Evolutionary conservation across 2,888 invertebrate genomes (phyloP), one percentile per base, ranked within the genome.

Genomic region (Helicoverpa assulta): DNA sequence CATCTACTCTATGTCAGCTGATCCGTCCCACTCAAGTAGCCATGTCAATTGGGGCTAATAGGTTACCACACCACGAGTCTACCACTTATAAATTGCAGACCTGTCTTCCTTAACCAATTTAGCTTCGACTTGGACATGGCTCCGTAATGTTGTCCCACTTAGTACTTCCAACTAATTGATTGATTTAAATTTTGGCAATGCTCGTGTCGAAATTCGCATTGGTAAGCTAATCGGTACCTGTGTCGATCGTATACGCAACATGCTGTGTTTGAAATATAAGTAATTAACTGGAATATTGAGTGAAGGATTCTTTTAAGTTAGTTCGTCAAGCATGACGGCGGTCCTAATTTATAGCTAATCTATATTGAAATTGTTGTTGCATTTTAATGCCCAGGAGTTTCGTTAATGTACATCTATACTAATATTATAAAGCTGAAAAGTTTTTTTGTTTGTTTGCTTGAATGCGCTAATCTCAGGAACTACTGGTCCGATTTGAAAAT

Each of bases 201-300:
- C 5, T 14, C n/a, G 47, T 77, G 65, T 53, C 51, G 75, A 70
- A 74, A 77, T 66, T 66, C 51, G 75, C 16, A 77, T 77, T 74
- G 16, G 63, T 79, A 79, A 37, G 59, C 77, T 10, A 16, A 19
- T 4, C 10, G 18, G 10, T 47, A 37, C 21, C 16, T 62, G 3
- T 33, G 18, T 8, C 18, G 16, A 8, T 18, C 14, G 19, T 50
- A 56, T 60, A 26, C 26, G 59, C 53, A 66, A 74, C 54, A 26
- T 55, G 26, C 26, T 26, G 26, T 26, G 26, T 26, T 1, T 26
- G 26, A 26, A 26, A 26, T 26, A 26, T 26, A n/a, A n/a, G n/a
- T n/a, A 40, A 52, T 43, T 16, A 43, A 43, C 4, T 47, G 47
- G n/a, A 47, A 47, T 47, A 47, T n/a, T 47, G 47, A 47, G 16